Conservation (phyloP, 2,113 vertebrate species). For the Geococcyx californianus region DNA sequence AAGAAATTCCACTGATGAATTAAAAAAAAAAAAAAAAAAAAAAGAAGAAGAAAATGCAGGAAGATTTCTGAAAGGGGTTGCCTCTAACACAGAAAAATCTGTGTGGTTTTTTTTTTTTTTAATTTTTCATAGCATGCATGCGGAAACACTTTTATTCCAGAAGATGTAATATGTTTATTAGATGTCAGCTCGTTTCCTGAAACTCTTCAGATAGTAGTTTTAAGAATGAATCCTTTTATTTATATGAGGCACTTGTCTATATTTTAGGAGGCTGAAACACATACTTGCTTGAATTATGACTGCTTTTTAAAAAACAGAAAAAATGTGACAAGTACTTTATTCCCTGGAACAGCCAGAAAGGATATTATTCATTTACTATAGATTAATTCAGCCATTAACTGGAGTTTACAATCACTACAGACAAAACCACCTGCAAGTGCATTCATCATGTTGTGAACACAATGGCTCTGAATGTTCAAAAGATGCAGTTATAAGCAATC, state of each 20-base stretch:
- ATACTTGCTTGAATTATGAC: neutral
- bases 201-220: conserved; percentile 8
- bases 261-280: neutral
- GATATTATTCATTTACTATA: conserved; percentile 44
- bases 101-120: neutral
- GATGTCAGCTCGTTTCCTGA: neutral
- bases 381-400: conserved; percentile 55
- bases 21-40: neutral
- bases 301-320: neutral
- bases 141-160: neutral
- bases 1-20: neutral
- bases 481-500: conserved; percentile 47
- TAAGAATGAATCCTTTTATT: conserved; percentile 18
- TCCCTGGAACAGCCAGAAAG: neutral
- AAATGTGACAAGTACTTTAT: neutral
- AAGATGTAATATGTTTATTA: neutral
- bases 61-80: neutral
- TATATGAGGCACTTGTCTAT: neutral
- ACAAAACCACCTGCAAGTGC: conserved; percentile 42
- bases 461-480: conserved; percentile 16
- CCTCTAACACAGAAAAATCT: neutral
- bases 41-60: neutral
- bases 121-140: neutral
- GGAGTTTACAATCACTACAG: conserved; percentile 47
- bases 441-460: conserved; percentile 50